phyloP scores from a whole-genome alignment of 1,140 invertebrate genomes.

The Chelonus insularis region DNA sequence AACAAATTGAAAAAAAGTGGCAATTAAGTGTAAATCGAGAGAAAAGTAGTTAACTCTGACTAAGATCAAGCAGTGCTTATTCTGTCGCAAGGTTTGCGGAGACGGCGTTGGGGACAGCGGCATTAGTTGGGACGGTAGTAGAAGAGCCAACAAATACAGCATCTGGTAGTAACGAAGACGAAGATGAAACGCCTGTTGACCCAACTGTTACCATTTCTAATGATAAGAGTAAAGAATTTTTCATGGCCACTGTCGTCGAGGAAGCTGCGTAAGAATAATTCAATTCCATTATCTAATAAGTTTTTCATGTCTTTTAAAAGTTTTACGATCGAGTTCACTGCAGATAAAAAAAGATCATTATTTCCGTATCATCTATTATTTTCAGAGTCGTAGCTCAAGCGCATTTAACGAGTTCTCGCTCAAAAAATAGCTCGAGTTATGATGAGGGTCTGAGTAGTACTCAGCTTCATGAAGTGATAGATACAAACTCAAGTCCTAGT shows the following conservation, averaged over 20 bases:
- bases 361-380: constrained; percentile 2
- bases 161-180: constrained; percentile 85
- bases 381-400: constrained; percentile 53
- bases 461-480: constrained; percentile 46
- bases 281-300: neutral
- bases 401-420: constrained; percentile 43
- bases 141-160: constrained; percentile 86
- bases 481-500: constrained; percentile 53
- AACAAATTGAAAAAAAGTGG: too few species aligned
- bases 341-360: neutral
- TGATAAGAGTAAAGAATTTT: constrained; percentile 87
- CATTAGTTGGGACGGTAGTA: constrained; percentile 63
- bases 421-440: constrained; percentile 42
- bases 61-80: constrained; percentile 61
- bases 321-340: neutral
- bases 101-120: constrained; percentile 71
- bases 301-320: neutral
- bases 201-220: constrained; percentile 75
- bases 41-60: constrained; percentile 42
- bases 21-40: neutral
- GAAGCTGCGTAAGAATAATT: constrained; percentile 68
- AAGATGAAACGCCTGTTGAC: constrained; percentile 66
- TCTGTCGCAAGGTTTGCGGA: constrained; percentile 73
- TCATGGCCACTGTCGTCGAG: constrained; percentile 80
- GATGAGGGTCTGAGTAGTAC: constrained; percentile 46